These are phyloP conservation scores for Cynocephalus volans DNA, from an alignment of 2,113 vertebrate species.

Conservation along the genomic window DNA sequence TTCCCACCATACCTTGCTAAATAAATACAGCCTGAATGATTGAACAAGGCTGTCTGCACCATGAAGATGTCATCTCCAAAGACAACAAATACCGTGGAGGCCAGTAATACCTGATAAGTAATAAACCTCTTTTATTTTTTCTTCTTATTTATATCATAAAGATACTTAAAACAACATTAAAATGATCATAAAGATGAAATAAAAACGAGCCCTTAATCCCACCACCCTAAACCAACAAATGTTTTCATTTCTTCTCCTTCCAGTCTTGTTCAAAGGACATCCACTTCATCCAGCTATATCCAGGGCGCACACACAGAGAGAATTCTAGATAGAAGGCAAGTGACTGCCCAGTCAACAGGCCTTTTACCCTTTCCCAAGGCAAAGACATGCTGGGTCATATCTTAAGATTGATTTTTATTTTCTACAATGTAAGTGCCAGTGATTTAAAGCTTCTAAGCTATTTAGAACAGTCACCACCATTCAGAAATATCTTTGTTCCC, in stretches of 20 bases:
- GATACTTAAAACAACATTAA: conserved; percentile 75
- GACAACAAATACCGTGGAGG: conserved; percentile 55
- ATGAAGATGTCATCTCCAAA: conserved; percentile 50
- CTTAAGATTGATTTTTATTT: conserved; percentile 3
- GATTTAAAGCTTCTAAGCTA: conserved; percentile 7
- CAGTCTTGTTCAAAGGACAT: background rate
- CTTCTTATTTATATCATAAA: conserved; percentile 72
- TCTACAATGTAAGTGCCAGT: background rate
- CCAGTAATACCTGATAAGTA: conserved; percentile 60
- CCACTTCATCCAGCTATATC: background rate
- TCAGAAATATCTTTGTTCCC: background rate
- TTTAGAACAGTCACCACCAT: background rate
- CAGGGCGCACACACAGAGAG: background rate
- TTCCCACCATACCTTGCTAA: conserved; percentile 44
- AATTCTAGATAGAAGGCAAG: background rate
- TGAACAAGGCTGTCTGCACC: conserved; percentile 34
- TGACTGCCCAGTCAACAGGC: background rate
- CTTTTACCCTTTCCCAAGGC: background rate
- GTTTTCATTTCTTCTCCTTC: conserved; percentile 38
- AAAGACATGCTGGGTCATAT: background rate
- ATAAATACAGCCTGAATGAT: conserved; percentile 54
- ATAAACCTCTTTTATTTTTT: conserved; percentile 65
- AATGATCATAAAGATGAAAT: conserved; percentile 73
- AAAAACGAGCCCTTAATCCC: conserved; percentile 51
- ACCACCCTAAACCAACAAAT: conserved; percentile 7